Conservation (phyloP, 2,797 vertebrate species). For the Lemur catta region DNA sequence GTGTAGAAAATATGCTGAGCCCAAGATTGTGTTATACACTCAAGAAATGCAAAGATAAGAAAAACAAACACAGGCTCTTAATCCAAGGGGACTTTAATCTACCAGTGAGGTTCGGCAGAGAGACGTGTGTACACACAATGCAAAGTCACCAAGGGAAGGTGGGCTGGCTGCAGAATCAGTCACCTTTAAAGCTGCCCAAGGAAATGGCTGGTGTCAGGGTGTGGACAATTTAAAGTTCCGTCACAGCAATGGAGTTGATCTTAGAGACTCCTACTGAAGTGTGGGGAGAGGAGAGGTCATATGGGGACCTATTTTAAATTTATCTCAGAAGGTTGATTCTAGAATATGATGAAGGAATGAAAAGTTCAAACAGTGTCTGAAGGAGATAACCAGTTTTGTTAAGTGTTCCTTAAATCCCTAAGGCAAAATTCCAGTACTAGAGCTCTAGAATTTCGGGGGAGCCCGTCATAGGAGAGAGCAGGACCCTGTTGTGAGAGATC, state of each 20-base stretch:
- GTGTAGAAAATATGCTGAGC: neutral
- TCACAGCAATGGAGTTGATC: neutral
- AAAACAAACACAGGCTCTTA: neutral
- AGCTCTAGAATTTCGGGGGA: neutral
- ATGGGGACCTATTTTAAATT: neutral
- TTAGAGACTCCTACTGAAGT: neutral
- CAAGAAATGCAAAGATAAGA: neutral
- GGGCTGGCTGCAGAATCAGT: neutral
- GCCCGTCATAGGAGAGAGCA: rapidly evolving
- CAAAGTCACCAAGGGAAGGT: neutral
- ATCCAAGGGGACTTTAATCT: neutral
- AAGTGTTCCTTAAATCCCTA: neutral
- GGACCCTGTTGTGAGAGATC: neutral
- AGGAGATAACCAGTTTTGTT: neutral
- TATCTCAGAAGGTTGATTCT: neutral
- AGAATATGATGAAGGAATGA: neutral
- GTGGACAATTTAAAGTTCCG: neutral
- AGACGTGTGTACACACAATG: neutral
- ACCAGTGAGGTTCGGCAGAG: neutral
- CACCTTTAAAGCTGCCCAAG: neutral
- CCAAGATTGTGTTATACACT: neutral
- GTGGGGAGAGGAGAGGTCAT: neutral
- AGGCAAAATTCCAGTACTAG: neutral
- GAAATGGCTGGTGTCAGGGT: neutral
- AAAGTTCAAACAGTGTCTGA: neutral